Evolutionary conservation across 2,113 vertebrate species (phyloP), one percentile per base, ranked within the genome.

Genomic region (Capreolus pygargus): DNA sequence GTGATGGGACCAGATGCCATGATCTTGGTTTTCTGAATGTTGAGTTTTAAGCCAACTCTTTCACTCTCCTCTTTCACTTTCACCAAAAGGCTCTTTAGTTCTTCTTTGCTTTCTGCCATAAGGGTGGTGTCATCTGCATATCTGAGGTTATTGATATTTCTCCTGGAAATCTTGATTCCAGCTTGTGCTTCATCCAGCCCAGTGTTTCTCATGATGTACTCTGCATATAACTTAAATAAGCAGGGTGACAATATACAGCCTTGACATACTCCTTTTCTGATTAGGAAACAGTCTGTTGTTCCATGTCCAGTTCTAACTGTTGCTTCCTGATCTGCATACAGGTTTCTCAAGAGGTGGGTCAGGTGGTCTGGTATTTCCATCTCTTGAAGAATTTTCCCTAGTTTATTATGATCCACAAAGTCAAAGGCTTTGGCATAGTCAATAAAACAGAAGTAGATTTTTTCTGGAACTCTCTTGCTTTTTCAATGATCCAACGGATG

Each of bases 401-500:
- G 10, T 67, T 67, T 67, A 9, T 67, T 36, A 4, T 67, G 10
- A 9, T 67, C 8, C 17, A 67, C n/a, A 67, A 4, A 21, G 11
- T 67, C 33, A 67, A 67, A 21, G 9, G 17, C 17, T 36, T 67
- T 36, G 64, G 33, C n/a, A 67, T 67, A 21, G 33, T 36, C 17
- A 36, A 21, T 67, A 67, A 67, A 67, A 4, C n/a, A 67, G 64
- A 67, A 67, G 9, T 67, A 67, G 64, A 67, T 67, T 67, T 67
- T 67, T 67, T 67, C 64, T 67, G 33, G 64, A 67, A 67, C 33
- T 67, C 33, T 67, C 33, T 67, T 36, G 17, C 33, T 36, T 67
- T 67, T 36, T 67, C 0, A 0, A 67, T 67, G 64, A 67, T 36
- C 8, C 17, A 36, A 5, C 2, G 0, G 17, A 67, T 67, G 33